Conservation (phyloP, 2,888 invertebrate genomes). For the Ennomos quercinarius region DNA sequence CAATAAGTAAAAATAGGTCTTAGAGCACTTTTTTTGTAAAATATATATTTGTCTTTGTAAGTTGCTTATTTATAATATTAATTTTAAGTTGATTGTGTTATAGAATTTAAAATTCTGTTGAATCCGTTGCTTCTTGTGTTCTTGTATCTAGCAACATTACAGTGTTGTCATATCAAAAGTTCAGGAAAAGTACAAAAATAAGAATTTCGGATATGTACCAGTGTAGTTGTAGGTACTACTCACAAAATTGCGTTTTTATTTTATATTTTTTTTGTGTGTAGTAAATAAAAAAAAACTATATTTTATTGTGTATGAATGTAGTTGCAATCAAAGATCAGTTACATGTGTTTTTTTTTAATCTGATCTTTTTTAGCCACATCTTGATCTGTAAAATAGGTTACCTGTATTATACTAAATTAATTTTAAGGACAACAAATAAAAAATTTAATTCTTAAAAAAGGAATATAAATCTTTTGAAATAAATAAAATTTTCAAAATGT, state of each 20-base stretch:
- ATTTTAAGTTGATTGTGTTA: constrained; percentile 50
- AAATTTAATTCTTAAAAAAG: constrained; percentile 20
- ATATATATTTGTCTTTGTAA: constrained; percentile 54
- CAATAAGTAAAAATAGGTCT: constrained; percentile 68
- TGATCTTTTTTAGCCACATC: constrained; percentile 40
- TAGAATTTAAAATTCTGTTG: constrained; percentile 50
- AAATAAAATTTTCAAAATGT: constrained; percentile 20
- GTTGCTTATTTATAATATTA: constrained; percentile 56
- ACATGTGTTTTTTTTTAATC: constrained; percentile 37
- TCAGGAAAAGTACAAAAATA: constrained; percentile 47
- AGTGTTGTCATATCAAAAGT: constrained; percentile 41
- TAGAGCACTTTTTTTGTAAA: constrained; percentile 62
- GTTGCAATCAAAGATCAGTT: constrained; percentile 35
- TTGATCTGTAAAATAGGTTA: constrained; percentile 38
- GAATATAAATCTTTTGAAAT: constrained; percentile 12
- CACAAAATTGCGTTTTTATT: constrained; percentile 32
- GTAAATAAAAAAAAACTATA: constrained; percentile 8
- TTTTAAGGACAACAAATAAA: constrained; percentile 40
- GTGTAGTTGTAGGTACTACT: constrained; percentile 27
- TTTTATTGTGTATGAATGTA: constrained; percentile 22
- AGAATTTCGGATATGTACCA: constrained; percentile 21
- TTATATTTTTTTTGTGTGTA: constrained; percentile 18
- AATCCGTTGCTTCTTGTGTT: constrained; percentile 36
- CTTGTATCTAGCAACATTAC: constrained; percentile 33
- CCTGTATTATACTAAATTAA: constrained; percentile 30